A percentile compares a stretch with the other conserved stretches of the same genome.
Conservation (phyloP, 2,113 vertebrate genomes). For the Epinephelus cyanopodus region DNA sequence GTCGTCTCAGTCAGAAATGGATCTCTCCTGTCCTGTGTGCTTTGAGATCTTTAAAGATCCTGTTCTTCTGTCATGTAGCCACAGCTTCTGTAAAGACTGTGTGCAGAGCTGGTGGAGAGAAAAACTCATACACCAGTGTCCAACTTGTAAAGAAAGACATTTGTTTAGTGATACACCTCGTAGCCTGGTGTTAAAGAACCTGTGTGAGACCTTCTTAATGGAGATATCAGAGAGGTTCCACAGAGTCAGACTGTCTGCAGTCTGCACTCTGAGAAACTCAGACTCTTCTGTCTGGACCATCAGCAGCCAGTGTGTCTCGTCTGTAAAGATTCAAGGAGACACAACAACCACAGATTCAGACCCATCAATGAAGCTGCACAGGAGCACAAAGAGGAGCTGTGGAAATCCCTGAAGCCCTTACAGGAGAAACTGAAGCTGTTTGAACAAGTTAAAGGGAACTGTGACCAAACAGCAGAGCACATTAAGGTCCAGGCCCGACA, state of each 20-base stretch:
- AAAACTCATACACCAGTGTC: background rate
- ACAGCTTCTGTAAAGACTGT: constrained; percentile 47
- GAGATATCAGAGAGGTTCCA: background rate
- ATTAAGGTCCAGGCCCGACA: constrained; percentile 15
- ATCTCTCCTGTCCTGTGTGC: constrained; percentile 28
- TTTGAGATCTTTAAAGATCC: constrained; percentile 33
- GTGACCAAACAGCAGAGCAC: constrained; percentile 27
- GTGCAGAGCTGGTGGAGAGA: constrained; percentile 20
- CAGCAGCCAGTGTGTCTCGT: constrained; percentile 13
- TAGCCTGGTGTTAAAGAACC: constrained; percentile 41
- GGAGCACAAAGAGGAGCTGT: constrained; percentile 5
- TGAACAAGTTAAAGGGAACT: constrained; percentile 19
- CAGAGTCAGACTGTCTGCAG: too few species aligned
- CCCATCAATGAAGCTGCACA: constrained; percentile 20
- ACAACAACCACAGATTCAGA: constrained; percentile 30
- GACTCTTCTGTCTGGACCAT: constrained; percentile 50
- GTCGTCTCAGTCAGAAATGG: background rate
- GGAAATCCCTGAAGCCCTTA: background rate
- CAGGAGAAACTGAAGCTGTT: constrained; percentile 24
- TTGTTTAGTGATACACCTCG: background rate
- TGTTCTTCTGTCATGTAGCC: constrained; percentile 33
- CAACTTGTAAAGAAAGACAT: background rate
- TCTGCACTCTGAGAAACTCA: constrained; percentile 37
- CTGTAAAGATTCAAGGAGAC: constrained; percentile 40
- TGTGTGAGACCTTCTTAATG: constrained; percentile 8